These are phyloP conservation scores for Sebastes nivosus DNA, from an alignment of 2,797 vertebrate species.

Conservation along the genomic window DNA sequence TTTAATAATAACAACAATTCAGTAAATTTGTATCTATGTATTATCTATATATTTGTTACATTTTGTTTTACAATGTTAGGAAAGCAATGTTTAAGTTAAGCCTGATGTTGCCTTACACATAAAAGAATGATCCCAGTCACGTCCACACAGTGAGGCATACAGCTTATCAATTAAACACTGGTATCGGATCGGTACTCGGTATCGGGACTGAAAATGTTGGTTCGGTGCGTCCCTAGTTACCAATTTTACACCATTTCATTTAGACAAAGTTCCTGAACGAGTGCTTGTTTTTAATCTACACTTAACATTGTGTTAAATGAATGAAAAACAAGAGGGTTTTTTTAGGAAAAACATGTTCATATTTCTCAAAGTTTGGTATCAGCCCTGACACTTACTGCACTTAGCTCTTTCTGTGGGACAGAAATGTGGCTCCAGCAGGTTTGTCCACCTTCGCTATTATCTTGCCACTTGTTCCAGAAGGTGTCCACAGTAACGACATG, in stretches of 20 bases:
- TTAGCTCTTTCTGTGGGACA: neutral
- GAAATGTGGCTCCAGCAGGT: neutral
- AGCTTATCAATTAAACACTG: too few relatives aligned
- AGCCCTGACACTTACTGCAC: neutral
- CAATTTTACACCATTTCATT: neutral
- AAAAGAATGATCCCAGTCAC: too few relatives aligned
- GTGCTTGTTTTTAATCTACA: neutral
- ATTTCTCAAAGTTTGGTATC: neutral
- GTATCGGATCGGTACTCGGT: too few relatives aligned
- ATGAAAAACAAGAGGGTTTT: neutral
- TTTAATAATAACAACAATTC: too few relatives aligned
- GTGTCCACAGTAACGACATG: neutral
- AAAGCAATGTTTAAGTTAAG: too few relatives aligned
- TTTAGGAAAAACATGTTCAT: neutral
- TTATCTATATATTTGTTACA: too few relatives aligned
- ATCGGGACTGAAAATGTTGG: too few relatives aligned
- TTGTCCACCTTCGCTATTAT: neutral
- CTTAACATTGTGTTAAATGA: neutral
- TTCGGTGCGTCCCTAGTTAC: neutral
- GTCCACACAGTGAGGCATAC: too few relatives aligned
- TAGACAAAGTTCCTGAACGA: neutral
- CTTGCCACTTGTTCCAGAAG: neutral
- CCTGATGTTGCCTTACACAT: too few relatives aligned
- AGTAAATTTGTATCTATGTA: accelerated
- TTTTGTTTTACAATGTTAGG: too few relatives aligned